A percentile compares a stretch with the other conserved stretches of the same genome.
These are phyloP conservation scores for Leptoclinus maculatus DNA, from an alignment of 2,797 vertebrate species.

Conservation along the genomic window DNA sequence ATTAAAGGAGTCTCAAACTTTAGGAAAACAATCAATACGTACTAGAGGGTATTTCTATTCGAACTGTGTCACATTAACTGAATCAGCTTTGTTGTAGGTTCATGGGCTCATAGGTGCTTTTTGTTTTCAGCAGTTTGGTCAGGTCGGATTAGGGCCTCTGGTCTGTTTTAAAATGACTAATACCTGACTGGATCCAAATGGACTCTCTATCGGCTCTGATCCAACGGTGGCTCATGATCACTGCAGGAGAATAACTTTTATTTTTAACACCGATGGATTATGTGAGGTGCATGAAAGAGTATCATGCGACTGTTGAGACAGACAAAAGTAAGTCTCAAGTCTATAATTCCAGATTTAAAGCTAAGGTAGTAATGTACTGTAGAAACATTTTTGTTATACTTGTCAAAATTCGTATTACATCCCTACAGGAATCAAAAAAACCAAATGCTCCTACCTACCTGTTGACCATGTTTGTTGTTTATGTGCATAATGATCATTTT, in stretches of 20 bases:
- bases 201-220: neutral
- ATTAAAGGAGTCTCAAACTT: constrained; percentile 19
- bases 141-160: neutral
- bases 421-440: neutral
- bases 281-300: neutral
- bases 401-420: neutral
- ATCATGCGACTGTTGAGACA: neutral
- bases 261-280: neutral
- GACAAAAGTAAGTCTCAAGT: neutral
- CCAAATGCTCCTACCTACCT: neutral
- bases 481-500: neutral
- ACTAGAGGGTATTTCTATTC: neutral
- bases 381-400: no score
- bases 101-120: neutral
- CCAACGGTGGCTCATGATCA: neutral
- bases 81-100: constrained; percentile 1
- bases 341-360: no score
- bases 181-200: neutral
- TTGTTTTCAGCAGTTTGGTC: constrained; percentile 1
- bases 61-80: neutral
- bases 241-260: neutral
- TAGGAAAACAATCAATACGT: constrained; percentile 13
- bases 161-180: neutral
- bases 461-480: neutral
- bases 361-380: no score